Base-by-base conservation (phyloP, 2,113 vertebrate species). In the Cynocephalus volans region DNA sequence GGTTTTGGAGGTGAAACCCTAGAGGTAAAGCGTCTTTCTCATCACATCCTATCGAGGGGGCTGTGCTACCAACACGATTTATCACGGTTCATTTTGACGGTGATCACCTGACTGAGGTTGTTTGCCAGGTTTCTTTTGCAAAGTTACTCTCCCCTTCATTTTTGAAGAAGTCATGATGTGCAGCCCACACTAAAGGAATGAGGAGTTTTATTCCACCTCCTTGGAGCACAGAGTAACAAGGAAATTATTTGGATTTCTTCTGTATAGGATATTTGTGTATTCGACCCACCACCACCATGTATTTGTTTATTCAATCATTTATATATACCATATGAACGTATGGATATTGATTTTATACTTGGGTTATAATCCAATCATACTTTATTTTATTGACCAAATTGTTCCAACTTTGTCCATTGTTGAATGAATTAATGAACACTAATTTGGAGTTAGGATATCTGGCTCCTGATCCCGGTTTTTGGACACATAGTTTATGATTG, bases 271-370 rank as follows among this genome's bases (percentile, higher is more conserved):
- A 82, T 81, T 58, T 90, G 31, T 28, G 15, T 19, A 82, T 76
- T 58, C 14, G 50, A n/a, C 8, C 21, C 31, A 41, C 75, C 36
- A 19, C 18, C 41, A 41, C 33, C 23, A 65, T 36, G 24, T 8
- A 69, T 64, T 88, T 82, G 58, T 75, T 77, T 90, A 69, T 75
- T 60, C 18, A 52, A 23, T 62, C n/a, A 77, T 77, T 89, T 92
- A 85, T 80, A 80, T 72, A 48, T 41, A 90, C 60, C 62, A 64
- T 70, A 41, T 87, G 48, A 64, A 65, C 0, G 2, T 24, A 45
- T 56, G 60, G 33, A 64, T 86, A 87, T 33, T 86, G 54, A 70
- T 64, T 90, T 95, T 73, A 81, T 83, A 41, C 67, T 82, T 52
- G 75, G 12, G 31, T 52, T 94, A 31, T n/a, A 76, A 84, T 64